These are phyloP conservation scores for Amphipoea oculea DNA, from an alignment of 2,888 invertebrate species.

Conservation along the genomic window DNA sequence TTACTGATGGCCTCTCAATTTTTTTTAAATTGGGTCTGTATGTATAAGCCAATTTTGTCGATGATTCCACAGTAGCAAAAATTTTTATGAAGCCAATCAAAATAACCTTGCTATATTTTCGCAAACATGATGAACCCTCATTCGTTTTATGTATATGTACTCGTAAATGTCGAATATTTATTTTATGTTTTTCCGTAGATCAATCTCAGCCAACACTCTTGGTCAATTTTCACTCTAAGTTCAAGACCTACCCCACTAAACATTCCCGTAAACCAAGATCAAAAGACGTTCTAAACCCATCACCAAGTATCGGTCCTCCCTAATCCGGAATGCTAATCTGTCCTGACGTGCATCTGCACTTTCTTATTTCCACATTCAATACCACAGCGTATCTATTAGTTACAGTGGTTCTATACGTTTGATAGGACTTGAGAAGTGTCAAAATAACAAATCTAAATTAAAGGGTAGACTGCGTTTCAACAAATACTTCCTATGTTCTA, in stretches of 20 bases:
- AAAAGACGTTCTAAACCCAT: constrained; percentile 36
- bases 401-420: neutral
- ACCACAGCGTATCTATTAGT: constrained; percentile 20
- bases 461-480: too few relatives aligned
- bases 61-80: neutral
- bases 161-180: neutral
- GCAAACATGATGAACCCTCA: neutral
- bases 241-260: constrained; percentile 29
- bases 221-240: neutral
- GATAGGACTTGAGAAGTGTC: neutral
- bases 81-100: neutral
- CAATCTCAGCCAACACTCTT: neutral
- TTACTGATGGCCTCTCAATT: neutral
- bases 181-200: neutral
- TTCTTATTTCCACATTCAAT: constrained; percentile 34
- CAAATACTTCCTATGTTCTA: too few relatives aligned
- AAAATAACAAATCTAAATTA: neutral
- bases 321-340: constrained; percentile 48
- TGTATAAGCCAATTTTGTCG: neutral
- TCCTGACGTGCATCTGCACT: constrained; percentile 11
- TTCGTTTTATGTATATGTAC: too few relatives aligned
- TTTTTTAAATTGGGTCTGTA: neutral
- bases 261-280: constrained; percentile 35
- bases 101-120: neutral
- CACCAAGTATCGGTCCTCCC: constrained; percentile 16